These are phyloP conservation scores for Buathra laborator DNA, from an alignment of 2,888 invertebrate genomes.

Conservation along the genomic window DNA sequence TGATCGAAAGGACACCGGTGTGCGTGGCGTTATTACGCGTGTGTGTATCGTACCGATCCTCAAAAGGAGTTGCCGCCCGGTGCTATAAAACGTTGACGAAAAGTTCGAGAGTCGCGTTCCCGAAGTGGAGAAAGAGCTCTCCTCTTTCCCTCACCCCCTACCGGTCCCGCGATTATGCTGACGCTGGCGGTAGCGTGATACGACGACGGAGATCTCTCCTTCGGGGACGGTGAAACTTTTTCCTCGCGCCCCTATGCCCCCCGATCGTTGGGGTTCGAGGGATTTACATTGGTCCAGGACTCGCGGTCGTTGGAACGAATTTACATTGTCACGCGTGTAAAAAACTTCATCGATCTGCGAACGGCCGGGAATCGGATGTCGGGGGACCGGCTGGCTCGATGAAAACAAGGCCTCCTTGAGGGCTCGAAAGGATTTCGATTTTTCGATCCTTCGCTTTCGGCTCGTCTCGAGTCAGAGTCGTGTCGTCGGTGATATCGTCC, in stretches of 20 bases:
- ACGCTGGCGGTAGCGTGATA: constrained; percentile 1
- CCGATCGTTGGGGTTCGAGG: constrained; percentile 9
- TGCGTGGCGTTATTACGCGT: neutral
- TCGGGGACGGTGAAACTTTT: constrained; percentile 59
- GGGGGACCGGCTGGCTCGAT: constrained; percentile 3
- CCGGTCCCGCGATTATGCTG: neutral
- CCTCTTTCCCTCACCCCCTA: too few relatives aligned
- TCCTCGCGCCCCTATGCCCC: constrained; percentile 47
- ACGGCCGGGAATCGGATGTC: constrained; percentile 23
- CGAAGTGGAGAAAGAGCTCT: neutral
- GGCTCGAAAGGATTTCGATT: too few relatives aligned
- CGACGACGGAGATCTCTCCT: constrained; percentile 16
- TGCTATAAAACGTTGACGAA: constrained; percentile 38
- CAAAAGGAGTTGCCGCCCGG: constrained; percentile 74
- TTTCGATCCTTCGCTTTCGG: too few relatives aligned
- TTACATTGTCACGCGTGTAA: constrained; percentile 81
- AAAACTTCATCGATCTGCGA: constrained; percentile 74
- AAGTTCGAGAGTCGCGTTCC: constrained; percentile 37
- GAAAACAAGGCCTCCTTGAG: too few relatives aligned
- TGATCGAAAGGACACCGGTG: neutral
- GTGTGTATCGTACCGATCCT: constrained; percentile 42
- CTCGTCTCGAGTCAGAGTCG: too few relatives aligned
- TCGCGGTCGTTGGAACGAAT: constrained; percentile 67
- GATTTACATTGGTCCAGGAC: constrained; percentile 75
- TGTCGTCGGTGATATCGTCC: too few relatives aligned